Percentiles rank a stretch among this genome's conserved stretches.
phyloP scores from a whole-genome alignment of 2,113 vertebrate species.

The Bubo scandiacus region DNA sequence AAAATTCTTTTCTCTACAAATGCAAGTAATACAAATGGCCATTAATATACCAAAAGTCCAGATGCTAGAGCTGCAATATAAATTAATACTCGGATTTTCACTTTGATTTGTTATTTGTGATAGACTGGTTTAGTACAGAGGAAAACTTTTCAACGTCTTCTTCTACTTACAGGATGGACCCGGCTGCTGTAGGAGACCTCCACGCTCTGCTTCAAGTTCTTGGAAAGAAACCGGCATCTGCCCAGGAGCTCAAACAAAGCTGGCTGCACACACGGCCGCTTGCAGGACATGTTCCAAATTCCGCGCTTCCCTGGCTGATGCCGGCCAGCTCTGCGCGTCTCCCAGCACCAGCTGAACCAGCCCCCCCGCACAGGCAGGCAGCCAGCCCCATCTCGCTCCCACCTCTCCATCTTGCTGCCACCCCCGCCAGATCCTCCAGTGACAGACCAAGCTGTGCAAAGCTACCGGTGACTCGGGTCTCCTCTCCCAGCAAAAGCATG shows the following conservation, averaged over 20 bases:
- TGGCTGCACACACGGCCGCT: not conserved
- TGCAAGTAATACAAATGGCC: not conserved
- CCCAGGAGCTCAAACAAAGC: not conserved
- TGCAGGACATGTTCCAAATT: not conserved
- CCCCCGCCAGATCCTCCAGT: too few species aligned
- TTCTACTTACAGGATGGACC: not conserved
- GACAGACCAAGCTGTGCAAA: not conserved
- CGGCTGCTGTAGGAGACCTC: not conserved
- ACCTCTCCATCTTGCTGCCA: not conserved
- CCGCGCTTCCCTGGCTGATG: not conserved
- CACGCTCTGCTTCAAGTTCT: not conserved
- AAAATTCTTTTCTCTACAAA: not conserved
- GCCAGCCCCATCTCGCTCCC: not conserved
- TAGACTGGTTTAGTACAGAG: not conserved
- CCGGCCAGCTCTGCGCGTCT: rapidly evolving
- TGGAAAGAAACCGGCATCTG: not conserved
- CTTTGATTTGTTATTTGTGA: too few species aligned
- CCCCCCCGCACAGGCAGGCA: rapidly evolving
- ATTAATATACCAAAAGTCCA: not conserved
- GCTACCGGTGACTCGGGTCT: too few species aligned
- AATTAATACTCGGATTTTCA: not conserved
- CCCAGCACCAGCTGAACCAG: not conserved
- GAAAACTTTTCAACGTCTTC: not conserved
- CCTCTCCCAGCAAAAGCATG: not conserved
- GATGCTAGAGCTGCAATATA: not conserved